Evolutionary conservation across 2,797 vertebrate genomes (phyloP).

Genomic region (Spea hammondii): DNA sequence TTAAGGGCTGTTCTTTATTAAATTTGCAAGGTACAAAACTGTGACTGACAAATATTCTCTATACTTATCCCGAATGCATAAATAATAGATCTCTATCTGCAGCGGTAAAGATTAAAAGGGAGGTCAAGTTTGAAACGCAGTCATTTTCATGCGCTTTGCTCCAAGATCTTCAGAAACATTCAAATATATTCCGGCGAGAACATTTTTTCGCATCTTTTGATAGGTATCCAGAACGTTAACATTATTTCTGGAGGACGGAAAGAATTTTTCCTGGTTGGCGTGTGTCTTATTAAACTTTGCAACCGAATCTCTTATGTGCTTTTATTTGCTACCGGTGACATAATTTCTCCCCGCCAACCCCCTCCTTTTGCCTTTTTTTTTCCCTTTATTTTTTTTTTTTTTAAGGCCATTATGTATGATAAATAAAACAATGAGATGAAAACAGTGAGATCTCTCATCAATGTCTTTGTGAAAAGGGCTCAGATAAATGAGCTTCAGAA

Average conservation of each 20-base stretch:
- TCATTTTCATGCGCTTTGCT: constrained; percentile 49
- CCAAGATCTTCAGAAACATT: constrained; percentile 1
- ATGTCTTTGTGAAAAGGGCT: constrained; percentile 96
- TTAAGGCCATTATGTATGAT: constrained; percentile 73
- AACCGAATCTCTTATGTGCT: constrained; percentile 67
- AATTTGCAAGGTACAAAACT: constrained; percentile 76
- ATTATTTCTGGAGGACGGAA: constrained; percentile 39
- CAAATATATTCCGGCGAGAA: constrained; percentile 49
- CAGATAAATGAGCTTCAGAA: constrained; percentile 96
- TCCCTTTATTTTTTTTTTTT: constrained; percentile 60
- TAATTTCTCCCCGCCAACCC: constrained; percentile 57
- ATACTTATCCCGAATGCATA: constrained; percentile 68
- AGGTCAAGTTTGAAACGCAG: constrained; percentile 62
- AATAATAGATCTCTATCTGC: constrained; percentile 65
- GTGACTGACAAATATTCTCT: constrained; percentile 70
- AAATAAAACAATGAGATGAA: constrained; percentile 79
- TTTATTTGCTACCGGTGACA: constrained; percentile 68
- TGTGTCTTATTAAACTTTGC: constrained; percentile 65
- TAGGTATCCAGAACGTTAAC: constrained; percentile 55
- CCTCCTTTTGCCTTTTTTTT: constrained; percentile 28
- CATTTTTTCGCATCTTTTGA: constrained; percentile 51
- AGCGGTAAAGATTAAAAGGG: constrained; percentile 70
- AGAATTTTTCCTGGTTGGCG: constrained; percentile 28
- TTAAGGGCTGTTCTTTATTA: constrained; percentile 76
- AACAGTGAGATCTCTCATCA: constrained; percentile 93